Conservation (phyloP, 2,888 invertebrate genomes). For the Dryococelus australis region DNA sequence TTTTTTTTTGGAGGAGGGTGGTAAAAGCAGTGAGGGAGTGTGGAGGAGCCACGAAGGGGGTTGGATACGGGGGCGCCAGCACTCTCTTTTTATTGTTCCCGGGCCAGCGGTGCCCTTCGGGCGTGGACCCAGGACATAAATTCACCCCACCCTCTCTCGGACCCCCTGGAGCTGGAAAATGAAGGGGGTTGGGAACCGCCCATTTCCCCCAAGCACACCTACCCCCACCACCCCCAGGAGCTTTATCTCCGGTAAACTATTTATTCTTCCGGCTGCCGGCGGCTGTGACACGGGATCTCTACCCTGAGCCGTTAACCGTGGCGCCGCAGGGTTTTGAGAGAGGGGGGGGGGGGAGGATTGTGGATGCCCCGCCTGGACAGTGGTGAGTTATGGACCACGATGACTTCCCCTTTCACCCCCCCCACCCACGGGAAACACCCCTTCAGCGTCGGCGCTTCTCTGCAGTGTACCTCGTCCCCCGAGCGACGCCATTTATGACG, state of each 20-base stretch:
- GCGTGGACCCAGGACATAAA: not conserved
- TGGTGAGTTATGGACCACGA: not conserved
- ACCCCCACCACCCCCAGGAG: not conserved
- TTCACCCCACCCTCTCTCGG: not conserved
- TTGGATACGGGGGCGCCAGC: not conserved
- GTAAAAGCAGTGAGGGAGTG: no score
- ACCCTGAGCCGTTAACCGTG: not conserved
- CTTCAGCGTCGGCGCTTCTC: not conserved
- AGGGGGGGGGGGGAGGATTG: not conserved
- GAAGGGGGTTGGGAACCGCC: not conserved
- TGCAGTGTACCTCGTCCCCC: not conserved
- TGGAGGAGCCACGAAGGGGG: not conserved
- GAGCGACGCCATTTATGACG: no score
- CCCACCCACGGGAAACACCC: no score
- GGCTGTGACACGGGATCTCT: not conserved
- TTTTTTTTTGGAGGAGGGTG: no score
- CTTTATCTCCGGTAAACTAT: conserved; percentile 16
- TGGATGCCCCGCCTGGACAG: not conserved
- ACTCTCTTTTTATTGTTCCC: conserved; percentile 10
- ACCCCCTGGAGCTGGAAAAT: not conserved
- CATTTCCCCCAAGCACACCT: no score
- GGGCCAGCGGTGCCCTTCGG: not conserved
- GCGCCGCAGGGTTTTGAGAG: not conserved
- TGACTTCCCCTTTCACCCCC: no score
- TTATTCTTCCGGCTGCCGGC: not conserved